Evolutionary conservation across 2,113 vertebrate genomes (phyloP), one percentile per base, ranked within the genome.

Genomic region (Fukomys damarensis): DNA sequence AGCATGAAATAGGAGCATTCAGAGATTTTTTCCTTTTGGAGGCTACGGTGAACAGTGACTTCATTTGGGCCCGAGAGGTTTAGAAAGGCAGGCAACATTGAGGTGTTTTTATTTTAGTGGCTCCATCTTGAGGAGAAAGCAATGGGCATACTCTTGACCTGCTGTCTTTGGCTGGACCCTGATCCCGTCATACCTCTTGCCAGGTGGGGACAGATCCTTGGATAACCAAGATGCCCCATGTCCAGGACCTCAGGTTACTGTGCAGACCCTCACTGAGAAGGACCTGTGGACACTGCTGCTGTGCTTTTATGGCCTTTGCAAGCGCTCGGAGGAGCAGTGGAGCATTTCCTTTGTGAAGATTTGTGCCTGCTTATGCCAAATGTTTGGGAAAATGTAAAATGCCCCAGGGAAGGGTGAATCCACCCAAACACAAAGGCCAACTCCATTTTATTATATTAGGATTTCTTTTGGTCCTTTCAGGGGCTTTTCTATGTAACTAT

Each of bases 1-100:
- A 66, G 7, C 61, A 28, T 0, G 0, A 2, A 16, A 11, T 1
- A 59, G 58, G n/a, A 58, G 61, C 5, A 4, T 56, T 80, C 56
- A 13, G 13, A 63, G 49, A 12, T 16, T 8, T 74, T 11, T 74
- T 74, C 70, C 22, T 6, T 24, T 74, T 41, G 41, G 38, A 70
- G 5, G 19, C 19, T 24, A 2, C 11, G 9, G 14, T 35, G 70
- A 43, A 19, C 11, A 16, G 22, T 35, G 43, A n/a, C 26, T 46
- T 89, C 20, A 32, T 83, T 49, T 79, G 87, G 24, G 79, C 58
- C 88, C 79, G 63, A 80, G 74, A 43, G 74, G 12, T 66, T 83
- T 77, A 83, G 59, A 77, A 90, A 41, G 26, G 43, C 22, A 76
- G 41, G 86, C 32, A 70, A 61, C 54, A 68, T 5, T 58, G 43